Base-by-base conservation (phyloP, 2,888 invertebrate species). In the Incurvaria masculella region DNA sequence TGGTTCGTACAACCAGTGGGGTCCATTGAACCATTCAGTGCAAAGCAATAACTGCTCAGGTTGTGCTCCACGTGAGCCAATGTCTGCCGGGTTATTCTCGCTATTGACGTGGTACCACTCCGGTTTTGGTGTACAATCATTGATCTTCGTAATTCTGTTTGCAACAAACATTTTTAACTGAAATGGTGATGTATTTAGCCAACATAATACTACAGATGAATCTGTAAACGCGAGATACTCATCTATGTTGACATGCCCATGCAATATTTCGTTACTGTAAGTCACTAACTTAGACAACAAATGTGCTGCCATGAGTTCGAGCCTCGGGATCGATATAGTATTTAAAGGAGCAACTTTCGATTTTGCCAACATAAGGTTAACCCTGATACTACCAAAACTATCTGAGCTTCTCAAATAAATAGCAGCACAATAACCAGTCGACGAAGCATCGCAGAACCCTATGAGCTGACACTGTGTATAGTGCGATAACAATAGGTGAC, bases 41-140 rank as follows among this genome's bases (percentile, higher is more conserved):
- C 19, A 42, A 1, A 38, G 19, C 14, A 38, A 5, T 14, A 57
- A 21, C 33, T 52, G 42, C 21, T 51, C 11, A 11, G 52, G 49
- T 6, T 11, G n/a, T 4, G 45, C 23, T 19, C 55, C 54, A 51
- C 56, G 44, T 1, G 55, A 51, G 6, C 52, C 47, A 2, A 51
- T 45, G 40, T 56, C 55, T 2, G 55, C 55, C 6, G 55, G 53
- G 40, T 56, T 57, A 2, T 55, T 48, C 4, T 45, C 39, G 2
- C 54, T 39, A 14, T 50, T 26, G 4, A 57, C 46, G 39, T 56
- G 53, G n/a, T 48, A 47, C 53, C 55, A 55, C 14, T 51, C 41
- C 0, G 14, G n/a, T 5, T 16, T 3, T 17, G 51, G 43, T 2
- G 49, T 45, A 2, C 49, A 44, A 1, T 50, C 46, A 17, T 53